Base-by-base conservation (phyloP, 2,888 invertebrate species). In the Palloptera scutellata region DNA sequence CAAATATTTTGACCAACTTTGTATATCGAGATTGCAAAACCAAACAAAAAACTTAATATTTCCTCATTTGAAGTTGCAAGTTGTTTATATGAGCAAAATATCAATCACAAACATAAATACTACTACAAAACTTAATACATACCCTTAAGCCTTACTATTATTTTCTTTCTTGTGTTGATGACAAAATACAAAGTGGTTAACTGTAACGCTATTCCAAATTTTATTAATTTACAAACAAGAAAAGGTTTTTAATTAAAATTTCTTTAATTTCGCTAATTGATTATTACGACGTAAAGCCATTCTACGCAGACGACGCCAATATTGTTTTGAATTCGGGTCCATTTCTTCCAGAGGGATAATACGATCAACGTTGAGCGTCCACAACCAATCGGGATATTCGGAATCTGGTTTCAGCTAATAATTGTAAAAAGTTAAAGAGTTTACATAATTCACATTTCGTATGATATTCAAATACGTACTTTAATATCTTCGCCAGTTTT, bases 361-460 rank as follows among this genome's bases (percentile, higher is more conserved):
- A 6, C 87, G 84, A 3, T 91, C 92, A 15, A 88, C 88, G 75
- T 89, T 86, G 13, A 97, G 79, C 2, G 79, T 86, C 97, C 96
- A 97, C 69, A 98, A 86, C 97, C 97, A 98, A 1, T 91, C 91
- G 0, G 97, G 98, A 85, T 98, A 98, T 80, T 96, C 94, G 20
- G 87, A 87, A 79, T 94, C 92, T 0, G 91, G 88, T 81, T 91
- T 91, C 17, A 91, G 69, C 85, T 86, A 61, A 10, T 43, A 75
- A 54, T 45, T 19, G 13, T 51, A 15, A 52, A 20, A 3, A 41
- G 19, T 19, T 48, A 40, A 61, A 13, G 42, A 30, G 41, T 20
- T 40, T 45, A 15, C 58, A n/a, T 30, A 54, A 19, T 54, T 1
- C 58, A 19, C 6, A 1, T 48, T 9, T 30, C 30, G 6, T 4